These are phyloP conservation scores for Thera britannica DNA, from an alignment of 2,888 invertebrate genomes.

Conservation along the genomic window DNA sequence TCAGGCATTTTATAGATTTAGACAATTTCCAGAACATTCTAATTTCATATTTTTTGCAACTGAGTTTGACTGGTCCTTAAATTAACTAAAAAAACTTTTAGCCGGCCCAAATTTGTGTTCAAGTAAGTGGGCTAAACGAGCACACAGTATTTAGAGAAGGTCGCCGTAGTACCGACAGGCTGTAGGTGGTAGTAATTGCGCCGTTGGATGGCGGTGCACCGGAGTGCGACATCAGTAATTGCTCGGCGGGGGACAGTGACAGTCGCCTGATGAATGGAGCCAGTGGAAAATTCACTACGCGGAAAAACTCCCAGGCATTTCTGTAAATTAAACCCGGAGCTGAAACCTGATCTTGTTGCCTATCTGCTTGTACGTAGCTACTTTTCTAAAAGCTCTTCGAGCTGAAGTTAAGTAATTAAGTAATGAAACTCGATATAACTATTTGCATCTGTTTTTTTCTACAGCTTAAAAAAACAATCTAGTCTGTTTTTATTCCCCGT, in stretches of 20 bases:
- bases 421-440: slow-evolving; percentile 22
- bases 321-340: slow-evolving; percentile 72
- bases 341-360: slow-evolving; percentile 61
- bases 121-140: slow-evolving; percentile 30
- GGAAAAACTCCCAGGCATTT: slow-evolving; percentile 69
- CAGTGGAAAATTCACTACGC: slow-evolving; percentile 64
- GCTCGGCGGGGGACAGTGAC: slow-evolving; percentile 72
- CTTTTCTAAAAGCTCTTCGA: slow-evolving; percentile 14
- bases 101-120: slow-evolving; percentile 21
- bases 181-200: slow-evolving; percentile 64
- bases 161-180: slow-evolving; percentile 45
- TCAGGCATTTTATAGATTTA: too few relatives aligned
- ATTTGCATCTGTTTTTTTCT: slow-evolving; percentile 21
- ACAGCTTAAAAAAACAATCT: slow-evolving; percentile 17
- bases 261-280: slow-evolving; percentile 77
- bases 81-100: slow-evolving; percentile 11
- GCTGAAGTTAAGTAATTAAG: slow-evolving; percentile 25
- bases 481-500: slow-evolving; percentile 11
- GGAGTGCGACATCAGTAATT: slow-evolving; percentile 80
- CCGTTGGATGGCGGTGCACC: slow-evolving; percentile 66
- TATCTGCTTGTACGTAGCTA: slow-evolving; percentile 25
- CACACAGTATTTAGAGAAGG: slow-evolving; percentile 40
- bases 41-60: not conserved
- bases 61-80: not conserved
- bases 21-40: not conserved